Evolutionary conservation across 2,888 invertebrate genomes (phyloP).

Genomic region (Habroteleia sp.): DNA sequence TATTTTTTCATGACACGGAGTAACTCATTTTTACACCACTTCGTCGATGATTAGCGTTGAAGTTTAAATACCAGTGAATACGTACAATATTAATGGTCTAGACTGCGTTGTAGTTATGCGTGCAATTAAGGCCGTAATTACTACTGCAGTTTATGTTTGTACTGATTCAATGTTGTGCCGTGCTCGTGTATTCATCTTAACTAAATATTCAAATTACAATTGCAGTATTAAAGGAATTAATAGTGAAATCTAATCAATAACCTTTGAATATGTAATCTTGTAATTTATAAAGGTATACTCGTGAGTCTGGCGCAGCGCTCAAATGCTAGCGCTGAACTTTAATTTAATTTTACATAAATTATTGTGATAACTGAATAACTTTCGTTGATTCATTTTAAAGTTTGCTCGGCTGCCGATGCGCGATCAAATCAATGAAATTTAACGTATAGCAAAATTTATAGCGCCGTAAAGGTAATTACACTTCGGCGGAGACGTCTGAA

Average conservation of each 20-base stretch:
- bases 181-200: conserved; percentile 48
- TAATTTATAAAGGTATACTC: conserved; percentile 51
- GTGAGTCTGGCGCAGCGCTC: not conserved
- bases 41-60: conserved; percentile 6
- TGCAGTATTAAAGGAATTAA: conserved; percentile 50
- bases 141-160: conserved; percentile 56
- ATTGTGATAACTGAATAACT: conserved; percentile 19
- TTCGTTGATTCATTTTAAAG: conserved; percentile 36
- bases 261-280: conserved; percentile 50
- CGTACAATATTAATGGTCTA: conserved; percentile 38
- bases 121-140: conserved; percentile 54
- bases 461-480: too few species aligned
- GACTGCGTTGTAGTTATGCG: conserved; percentile 33
- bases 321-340: conserved; percentile 38
- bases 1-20: too few species aligned
- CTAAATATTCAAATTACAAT: conserved; percentile 58
- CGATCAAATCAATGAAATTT: conserved; percentile 9
- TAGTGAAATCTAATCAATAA: conserved; percentile 50
- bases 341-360: conserved; percentile 45
- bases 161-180: conserved; percentile 33
- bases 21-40: conserved; percentile 13
- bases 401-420: conserved; percentile 7
- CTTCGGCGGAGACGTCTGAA: too few species aligned
- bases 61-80: conserved; percentile 13
- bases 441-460: not conserved